Conservation (phyloP, 2,113 vertebrate genomes). For the Triplophysa dalaica region DNA sequence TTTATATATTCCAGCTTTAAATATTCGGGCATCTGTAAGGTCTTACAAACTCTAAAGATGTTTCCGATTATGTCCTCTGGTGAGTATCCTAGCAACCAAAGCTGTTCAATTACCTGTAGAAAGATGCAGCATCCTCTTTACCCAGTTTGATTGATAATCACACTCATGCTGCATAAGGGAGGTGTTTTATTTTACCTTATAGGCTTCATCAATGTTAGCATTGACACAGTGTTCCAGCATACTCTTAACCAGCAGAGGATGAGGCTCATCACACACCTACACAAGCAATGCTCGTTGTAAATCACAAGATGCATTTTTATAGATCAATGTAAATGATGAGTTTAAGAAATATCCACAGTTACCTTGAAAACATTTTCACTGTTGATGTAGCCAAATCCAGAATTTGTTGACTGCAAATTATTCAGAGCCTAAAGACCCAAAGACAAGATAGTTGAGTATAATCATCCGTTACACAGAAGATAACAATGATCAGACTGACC, state of each 20-base stretch:
- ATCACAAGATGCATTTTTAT: not conserved
- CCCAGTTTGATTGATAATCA: not conserved
- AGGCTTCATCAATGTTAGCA: slow-evolving; percentile 87
- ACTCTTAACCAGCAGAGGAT: slow-evolving; percentile 93
- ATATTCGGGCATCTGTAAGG: slow-evolving; percentile 93
- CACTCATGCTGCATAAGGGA: not conserved
- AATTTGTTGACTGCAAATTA: slow-evolving; percentile 94
- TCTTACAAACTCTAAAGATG: slow-evolving; percentile 96
- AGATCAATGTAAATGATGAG: no score
- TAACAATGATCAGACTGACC: slow-evolving; percentile 65
- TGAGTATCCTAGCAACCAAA: slow-evolving; percentile 95
- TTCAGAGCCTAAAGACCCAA: slow-evolving; percentile 82
- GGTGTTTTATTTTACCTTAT: slow-evolving; percentile 77
- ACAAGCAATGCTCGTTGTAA: not conserved
- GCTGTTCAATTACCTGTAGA: slow-evolving; percentile 84
- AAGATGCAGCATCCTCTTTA: not conserved
- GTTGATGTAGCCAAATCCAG: slow-evolving; percentile 93
- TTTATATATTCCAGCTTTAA: slow-evolving; percentile 97
- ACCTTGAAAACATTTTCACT: slow-evolving; percentile 98
- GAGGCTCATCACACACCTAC: slow-evolving; percentile 94
- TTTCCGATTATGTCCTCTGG: slow-evolving; percentile 96
- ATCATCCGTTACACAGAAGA: not conserved
- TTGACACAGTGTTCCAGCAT: slow-evolving; percentile 92
- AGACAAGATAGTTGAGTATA: not conserved
- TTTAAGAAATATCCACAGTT: not conserved